phyloP scores from a whole-genome alignment of 2,888 invertebrate species.

The Latrodectus elegans region DNA sequence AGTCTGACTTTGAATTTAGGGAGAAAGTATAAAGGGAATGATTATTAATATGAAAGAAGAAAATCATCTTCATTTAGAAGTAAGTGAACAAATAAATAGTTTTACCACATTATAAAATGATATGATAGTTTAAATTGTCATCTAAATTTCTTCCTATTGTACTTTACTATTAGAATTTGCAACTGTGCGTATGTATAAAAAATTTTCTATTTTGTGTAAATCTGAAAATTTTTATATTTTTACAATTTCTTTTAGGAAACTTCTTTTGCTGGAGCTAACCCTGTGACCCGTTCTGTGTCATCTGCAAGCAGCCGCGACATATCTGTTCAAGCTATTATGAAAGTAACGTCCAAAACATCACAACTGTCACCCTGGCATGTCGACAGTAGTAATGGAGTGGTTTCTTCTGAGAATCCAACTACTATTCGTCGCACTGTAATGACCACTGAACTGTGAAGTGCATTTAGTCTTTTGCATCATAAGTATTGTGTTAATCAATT shows the following conservation, averaged over 20 bases:
- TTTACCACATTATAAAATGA: too few species aligned
- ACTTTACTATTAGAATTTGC: too few species aligned
- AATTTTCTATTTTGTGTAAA: too few species aligned
- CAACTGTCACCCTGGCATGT: conserved; percentile 70
- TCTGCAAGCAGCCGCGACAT: conserved; percentile 70
- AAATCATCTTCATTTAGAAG: background rate
- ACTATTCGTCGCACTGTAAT: conserved; percentile 71
- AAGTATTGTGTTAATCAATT: background rate
- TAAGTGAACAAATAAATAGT: background rate
- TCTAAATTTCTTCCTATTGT: too few species aligned
- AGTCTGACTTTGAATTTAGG: background rate
- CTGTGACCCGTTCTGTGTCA: conserved; percentile 72
- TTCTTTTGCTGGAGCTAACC: conserved; percentile 72
- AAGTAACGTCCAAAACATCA: conserved; percentile 58
- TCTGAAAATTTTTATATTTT: background rate
- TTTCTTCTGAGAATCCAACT: conserved; percentile 26
- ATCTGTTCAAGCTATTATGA: conserved; percentile 69
- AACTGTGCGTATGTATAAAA: too few species aligned
- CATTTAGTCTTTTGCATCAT: background rate
- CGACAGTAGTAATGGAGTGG: conserved; percentile 53
- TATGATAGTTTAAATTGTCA: too few species aligned
- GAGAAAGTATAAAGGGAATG: background rate
- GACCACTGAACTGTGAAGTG: conserved; percentile 72
- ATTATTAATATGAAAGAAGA: background rate
- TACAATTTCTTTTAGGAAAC: conserved; percentile 69